Evolutionary conservation across 2,888 invertebrate species (phyloP).

Genomic region (Drosophila barbarae): DNA sequence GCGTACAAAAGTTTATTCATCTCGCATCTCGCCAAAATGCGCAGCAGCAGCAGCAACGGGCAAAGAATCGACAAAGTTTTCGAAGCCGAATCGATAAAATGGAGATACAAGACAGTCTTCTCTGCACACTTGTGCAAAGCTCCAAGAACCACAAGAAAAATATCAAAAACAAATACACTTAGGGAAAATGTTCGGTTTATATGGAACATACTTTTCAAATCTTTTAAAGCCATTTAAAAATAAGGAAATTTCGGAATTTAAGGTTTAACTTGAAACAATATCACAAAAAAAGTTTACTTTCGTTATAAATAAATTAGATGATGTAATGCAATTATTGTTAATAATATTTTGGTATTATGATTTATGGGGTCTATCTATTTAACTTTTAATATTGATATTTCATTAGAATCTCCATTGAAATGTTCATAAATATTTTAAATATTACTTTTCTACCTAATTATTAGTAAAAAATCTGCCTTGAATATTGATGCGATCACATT

Average conservation of each 20-base stretch:
- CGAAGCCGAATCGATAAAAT: slow-evolving; percentile 56
- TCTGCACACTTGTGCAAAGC: slow-evolving; percentile 60
- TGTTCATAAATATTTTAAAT: not conserved
- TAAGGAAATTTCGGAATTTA: not conserved
- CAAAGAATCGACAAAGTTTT: slow-evolving; percentile 49
- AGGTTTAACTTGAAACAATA: not conserved
- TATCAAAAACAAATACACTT: slow-evolving; percentile 21
- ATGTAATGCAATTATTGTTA: not conserved
- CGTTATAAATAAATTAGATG: too few relatives aligned
- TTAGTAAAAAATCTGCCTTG: not conserved
- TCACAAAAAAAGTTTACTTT: too few relatives aligned
- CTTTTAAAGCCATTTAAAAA: not conserved
- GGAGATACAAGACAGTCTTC: slow-evolving; percentile 32
- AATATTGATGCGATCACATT: slow-evolving; percentile 5
- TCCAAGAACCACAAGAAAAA: slow-evolving; percentile 21
- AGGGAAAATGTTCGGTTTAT: not conserved
- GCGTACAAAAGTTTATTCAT: slow-evolving; percentile 69
- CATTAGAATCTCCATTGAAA: not conserved
- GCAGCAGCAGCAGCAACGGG: slow-evolving; percentile 52
- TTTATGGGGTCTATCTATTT: too few relatives aligned
- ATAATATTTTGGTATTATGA: too few relatives aligned
- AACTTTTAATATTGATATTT: not conserved
- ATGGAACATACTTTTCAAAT: not conserved
- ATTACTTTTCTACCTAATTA: not conserved
- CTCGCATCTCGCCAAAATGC: slow-evolving; percentile 47